Base-by-base conservation (phyloP, 1,140 invertebrate species). In the Zophobas morio region DNA sequence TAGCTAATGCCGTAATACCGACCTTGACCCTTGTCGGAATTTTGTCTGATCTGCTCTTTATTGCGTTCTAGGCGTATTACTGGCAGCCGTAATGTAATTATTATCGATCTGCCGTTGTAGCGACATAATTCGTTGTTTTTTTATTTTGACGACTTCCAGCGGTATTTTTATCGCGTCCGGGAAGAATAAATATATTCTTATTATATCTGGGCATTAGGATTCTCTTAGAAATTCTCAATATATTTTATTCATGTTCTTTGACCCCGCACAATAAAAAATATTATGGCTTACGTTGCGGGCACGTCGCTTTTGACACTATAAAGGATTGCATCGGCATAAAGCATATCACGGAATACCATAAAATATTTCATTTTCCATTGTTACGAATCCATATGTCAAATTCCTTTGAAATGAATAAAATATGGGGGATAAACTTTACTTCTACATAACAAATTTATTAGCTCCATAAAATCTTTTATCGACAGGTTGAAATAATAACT, bases 181-280 rank as follows among this genome's bases (percentile, higher is more conserved):
- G 20, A 20, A 20, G 20, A 20, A 20, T 20, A 20, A 20, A 20
- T 20, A 20, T 20, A 20, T 20, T 20, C 20, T 20, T 20, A 20
- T 20, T 20, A 20, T 49, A 51, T 42, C 6, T 39, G 49, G 46
- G 37, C 75, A 76, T 70, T 76, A 47, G 66, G 66, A 71, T 71
- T 76, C 75, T 20, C 51, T 71, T 70, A 66, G 36, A 76, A 76
- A 51, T 32, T 72, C 70, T 70, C 70, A 33, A 35, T 53, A 78
- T 78, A 78, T 78, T 78, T 75, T 78, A 78, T 78, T 78, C 77
- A 78, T 78, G 77, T 75, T 54, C 77, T 75, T 57, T 78, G 72
- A 78, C 77, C 77, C 71, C 51, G 8, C 77, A 78, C 63, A 78
- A 78, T 78, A 78, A 78, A 78, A 72, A 75, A 75, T 78, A 78